Evolutionary conservation across 2,113 vertebrate genomes (phyloP).

Genomic region (Rhodinocichla rosea): DNA sequence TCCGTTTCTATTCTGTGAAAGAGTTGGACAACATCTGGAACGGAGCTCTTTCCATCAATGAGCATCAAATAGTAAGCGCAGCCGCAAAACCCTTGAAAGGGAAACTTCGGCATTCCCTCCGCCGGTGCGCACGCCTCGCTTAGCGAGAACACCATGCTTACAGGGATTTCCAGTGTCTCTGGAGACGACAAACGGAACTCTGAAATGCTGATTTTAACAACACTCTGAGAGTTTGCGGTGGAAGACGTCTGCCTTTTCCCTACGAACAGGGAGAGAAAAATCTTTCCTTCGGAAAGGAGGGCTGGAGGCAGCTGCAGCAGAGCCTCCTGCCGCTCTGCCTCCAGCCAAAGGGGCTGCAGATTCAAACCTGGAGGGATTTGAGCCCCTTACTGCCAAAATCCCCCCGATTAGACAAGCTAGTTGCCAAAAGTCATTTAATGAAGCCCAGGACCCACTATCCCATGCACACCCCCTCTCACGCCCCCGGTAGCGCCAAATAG

Average conservation of each 20-base stretch:
- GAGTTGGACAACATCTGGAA: not conserved
- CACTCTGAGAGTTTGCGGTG: not conserved
- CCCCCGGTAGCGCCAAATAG: rapidly evolving
- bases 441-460: not conserved
- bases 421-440: not conserved
- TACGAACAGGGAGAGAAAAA: not conserved
- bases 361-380: not conserved
- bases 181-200: not conserved
- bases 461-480: rapidly evolving
- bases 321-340: not conserved
- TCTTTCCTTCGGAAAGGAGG: not conserved
- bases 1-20: not conserved
- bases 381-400: not conserved
- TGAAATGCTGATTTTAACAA: not conserved
- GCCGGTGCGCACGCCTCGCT: not conserved
- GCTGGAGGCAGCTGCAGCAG: not conserved
- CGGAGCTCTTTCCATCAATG: not conserved
- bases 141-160: not conserved
- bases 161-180: not conserved
- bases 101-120: not conserved
- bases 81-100: not conserved
- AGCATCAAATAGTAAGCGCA: not conserved
- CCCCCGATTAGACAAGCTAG: not conserved
- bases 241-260: not conserved
- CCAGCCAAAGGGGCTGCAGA: not conserved